Evolutionary conservation across 2,888 invertebrate species (phyloP).

Genomic region (Lutraria lutraria): DNA sequence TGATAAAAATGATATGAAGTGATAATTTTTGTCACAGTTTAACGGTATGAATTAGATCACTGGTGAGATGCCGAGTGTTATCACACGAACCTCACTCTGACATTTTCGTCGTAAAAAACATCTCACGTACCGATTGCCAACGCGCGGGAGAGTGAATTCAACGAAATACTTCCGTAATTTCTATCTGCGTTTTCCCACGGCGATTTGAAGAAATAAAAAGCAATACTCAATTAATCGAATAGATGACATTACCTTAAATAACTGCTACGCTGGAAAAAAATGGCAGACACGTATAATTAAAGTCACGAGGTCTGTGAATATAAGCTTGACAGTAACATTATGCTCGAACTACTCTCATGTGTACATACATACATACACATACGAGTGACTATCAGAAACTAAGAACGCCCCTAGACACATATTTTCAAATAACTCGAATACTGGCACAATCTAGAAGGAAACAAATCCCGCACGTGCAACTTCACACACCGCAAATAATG

Average conservation of each 20-base stretch:
- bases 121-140: background rate
- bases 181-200: background rate
- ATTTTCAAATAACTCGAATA: background rate
- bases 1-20: background rate
- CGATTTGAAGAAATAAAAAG: background rate
- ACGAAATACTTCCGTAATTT: background rate
- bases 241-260: background rate
- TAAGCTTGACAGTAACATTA: background rate
- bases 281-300: background rate
- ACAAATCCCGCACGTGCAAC: background rate
- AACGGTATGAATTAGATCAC: background rate
- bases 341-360: background rate
- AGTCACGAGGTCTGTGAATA: background rate
- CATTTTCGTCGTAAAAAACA: background rate
- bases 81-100: background rate
- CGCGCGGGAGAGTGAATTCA: background rate
- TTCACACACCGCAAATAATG: too few relatives aligned
- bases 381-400: background rate
- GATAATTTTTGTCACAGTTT: background rate
- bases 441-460: background rate
- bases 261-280: background rate
- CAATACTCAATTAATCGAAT: constrained; percentile 5
- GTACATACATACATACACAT: background rate
- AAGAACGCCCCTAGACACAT: background rate
- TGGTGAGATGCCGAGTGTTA: background rate